phyloP scores from a whole-genome alignment of 2,797 vertebrate genomes.

The Poecile montanus region DNA sequence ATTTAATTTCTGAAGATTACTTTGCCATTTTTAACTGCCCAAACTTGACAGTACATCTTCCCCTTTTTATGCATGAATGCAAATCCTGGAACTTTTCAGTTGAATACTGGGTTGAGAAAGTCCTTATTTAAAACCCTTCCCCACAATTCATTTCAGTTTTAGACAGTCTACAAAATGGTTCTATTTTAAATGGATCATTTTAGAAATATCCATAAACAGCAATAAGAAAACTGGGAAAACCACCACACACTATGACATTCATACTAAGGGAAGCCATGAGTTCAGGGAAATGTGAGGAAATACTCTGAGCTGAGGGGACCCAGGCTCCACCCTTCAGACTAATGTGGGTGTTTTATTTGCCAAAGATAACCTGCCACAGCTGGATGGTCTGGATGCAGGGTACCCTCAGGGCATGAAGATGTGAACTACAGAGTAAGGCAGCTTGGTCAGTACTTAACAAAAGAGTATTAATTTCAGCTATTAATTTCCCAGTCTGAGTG shows the following conservation, averaged over 20 bases:
- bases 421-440: not conserved
- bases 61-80: not conserved
- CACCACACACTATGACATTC: not conserved
- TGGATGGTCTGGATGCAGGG: not conserved
- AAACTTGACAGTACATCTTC: not conserved
- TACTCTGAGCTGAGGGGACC: not conserved
- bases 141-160: not conserved
- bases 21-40: not conserved
- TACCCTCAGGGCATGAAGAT: not conserved
- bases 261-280: not conserved
- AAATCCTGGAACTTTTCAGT: not conserved
- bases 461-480: not conserved
- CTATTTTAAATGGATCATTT: not conserved
- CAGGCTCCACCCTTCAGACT: not conserved
- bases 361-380: not conserved
- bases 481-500: not conserved
- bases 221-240: not conserved
- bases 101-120: not conserved
- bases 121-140: not conserved
- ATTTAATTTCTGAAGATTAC: not conserved
- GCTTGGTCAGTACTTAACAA: not conserved
- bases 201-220: not conserved
- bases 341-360: not conserved
- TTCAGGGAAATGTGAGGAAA: not conserved
- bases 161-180: not conserved